A percentile compares a stretch with the other conserved stretches of the same genome.
Evolutionary conservation across 2,888 invertebrate genomes (phyloP).

Genomic region (Notodonta ziczac): DNA sequence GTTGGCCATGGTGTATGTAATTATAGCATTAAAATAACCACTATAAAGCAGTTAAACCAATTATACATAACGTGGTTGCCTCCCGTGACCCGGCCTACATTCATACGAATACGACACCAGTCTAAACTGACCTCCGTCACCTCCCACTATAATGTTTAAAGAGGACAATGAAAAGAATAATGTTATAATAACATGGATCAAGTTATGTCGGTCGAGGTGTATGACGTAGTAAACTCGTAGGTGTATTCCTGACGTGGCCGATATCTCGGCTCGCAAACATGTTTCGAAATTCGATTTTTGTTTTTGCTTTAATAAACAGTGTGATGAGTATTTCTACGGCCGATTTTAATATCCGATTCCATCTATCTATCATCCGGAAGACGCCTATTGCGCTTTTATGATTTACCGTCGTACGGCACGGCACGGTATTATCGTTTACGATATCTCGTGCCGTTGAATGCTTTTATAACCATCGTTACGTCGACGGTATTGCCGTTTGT

Average conservation of each 20-base stretch:
- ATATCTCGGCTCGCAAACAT: constrained; percentile 20
- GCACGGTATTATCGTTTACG: no score
- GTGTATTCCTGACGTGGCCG: constrained; percentile 42
- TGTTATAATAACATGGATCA: constrained; percentile 21
- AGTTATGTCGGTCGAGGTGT: constrained; percentile 30
- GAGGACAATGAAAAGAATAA: constrained; percentile 3
- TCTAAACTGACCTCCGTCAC: constrained; percentile 22
- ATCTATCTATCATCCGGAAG: no score
- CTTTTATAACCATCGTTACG: no score
- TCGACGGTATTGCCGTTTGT: no score
- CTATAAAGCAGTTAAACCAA: constrained; percentile 41
- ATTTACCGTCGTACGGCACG: no score
- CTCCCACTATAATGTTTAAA: constrained; percentile 9
- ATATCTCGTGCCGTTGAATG: no score
- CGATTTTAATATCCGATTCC: no score
- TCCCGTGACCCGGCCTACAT: constrained; percentile 54
- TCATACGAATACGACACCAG: constrained; percentile 29
- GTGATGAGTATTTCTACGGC: neutral
- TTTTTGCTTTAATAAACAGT: constrained; percentile 11
- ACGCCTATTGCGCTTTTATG: no score
- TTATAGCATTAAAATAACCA: constrained; percentile 19
- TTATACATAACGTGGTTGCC: constrained; percentile 41
- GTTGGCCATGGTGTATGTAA: neutral
- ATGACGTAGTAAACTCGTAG: constrained; percentile 26
- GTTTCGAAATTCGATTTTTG: constrained; percentile 24